phyloP scores from a whole-genome alignment of 2,113 vertebrate genomes.

The Anoura caudifer region DNA sequence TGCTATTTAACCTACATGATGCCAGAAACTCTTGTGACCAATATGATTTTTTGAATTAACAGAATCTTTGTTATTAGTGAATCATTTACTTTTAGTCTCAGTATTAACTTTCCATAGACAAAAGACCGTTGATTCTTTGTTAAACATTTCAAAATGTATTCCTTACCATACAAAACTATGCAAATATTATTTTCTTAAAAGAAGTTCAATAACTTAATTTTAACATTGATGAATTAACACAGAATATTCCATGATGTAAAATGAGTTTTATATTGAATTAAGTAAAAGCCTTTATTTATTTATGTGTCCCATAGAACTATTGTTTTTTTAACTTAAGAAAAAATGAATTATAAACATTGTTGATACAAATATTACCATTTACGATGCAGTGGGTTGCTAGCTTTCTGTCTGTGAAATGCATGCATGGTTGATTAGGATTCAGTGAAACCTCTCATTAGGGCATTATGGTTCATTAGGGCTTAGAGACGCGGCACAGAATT shows the following conservation, averaged over 20 bases:
- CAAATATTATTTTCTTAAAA: background rate
- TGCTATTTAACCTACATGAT: background rate
- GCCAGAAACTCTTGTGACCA: background rate
- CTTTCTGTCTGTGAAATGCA: slow-evolving; percentile 74
- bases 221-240: background rate
- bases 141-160: background rate
- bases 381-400: slow-evolving; percentile 59
- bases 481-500: slow-evolving; percentile 80
- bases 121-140: slow-evolving; percentile 1
- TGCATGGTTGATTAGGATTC: slow-evolving; percentile 76
- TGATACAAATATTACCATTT: slow-evolving; percentile 65
- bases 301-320: background rate
- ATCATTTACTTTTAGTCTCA: background rate
- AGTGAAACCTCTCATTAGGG: slow-evolving; percentile 83
- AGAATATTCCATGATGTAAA: background rate
- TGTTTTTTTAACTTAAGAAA: background rate
- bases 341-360: slow-evolving; percentile 33
- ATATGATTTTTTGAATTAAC: background rate
- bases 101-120: background rate
- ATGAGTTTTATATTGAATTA: slow-evolving; percentile 7
- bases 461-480: slow-evolving; percentile 80
- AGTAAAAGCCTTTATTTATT: background rate
- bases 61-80: background rate
- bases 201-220: background rate
- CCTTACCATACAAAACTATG: background rate